Conservation (phyloP, 2,113 vertebrate genomes). For the Erpornis zantholeuca region DNA sequence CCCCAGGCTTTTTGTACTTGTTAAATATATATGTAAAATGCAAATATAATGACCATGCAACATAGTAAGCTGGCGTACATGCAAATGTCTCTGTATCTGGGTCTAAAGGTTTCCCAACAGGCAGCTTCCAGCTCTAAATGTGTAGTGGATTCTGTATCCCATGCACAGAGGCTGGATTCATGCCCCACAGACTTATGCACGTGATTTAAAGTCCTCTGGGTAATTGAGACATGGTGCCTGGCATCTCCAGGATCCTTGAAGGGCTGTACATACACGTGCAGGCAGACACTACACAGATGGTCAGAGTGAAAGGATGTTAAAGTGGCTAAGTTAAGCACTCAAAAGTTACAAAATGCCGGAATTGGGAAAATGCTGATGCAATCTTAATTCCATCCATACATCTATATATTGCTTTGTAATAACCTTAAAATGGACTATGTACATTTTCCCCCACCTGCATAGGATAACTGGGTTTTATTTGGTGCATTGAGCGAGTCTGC, state of each 20-base stretch:
- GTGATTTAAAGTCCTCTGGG: neutral
- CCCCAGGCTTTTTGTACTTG: neutral
- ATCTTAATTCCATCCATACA: conserved; percentile 8
- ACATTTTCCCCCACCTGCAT: neutral
- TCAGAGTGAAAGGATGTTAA: conserved; percentile 27
- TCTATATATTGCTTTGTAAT: conserved; percentile 4
- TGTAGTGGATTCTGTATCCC: neutral
- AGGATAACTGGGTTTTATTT: neutral
- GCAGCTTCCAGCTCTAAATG: neutral
- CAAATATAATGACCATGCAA: neutral
- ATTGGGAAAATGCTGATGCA: neutral
- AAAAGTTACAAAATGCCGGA: conserved; percentile 16
- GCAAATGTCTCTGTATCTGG: neutral
- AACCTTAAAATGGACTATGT: neutral
- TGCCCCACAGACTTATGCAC: neutral
- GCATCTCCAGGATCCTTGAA: neutral
- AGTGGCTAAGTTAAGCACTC: conserved; percentile 14
- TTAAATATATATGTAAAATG: neutral
- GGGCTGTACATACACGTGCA: neutral
- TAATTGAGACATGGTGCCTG: neutral
- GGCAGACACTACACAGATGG: conserved; percentile 15
- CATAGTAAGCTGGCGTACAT: neutral
- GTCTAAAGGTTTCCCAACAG: neutral
- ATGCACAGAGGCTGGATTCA: neutral
- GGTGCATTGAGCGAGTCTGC: neutral